These are phyloP conservation scores for Eledona agricola DNA, from an alignment of 2,888 invertebrate genomes.

Conservation along the genomic window DNA sequence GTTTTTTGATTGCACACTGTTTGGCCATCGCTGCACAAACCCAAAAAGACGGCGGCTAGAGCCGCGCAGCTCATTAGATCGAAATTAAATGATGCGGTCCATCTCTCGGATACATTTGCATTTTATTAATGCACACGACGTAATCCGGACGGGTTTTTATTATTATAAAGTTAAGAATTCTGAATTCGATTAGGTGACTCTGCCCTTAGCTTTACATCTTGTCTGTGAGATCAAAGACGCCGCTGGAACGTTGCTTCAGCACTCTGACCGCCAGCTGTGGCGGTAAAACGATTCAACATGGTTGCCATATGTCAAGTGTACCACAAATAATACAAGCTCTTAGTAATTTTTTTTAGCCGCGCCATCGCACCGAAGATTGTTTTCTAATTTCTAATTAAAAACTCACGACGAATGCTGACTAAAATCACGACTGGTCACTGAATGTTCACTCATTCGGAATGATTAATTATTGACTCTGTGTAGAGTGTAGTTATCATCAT, in stretches of 20 bases:
- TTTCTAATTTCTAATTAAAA: not conserved
- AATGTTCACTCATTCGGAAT: too few relatives aligned
- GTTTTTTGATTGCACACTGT: constrained; percentile 27
- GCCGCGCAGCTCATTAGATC: not conserved
- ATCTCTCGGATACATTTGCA: constrained; percentile 20
- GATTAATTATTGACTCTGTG: too few relatives aligned
- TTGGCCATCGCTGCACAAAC: constrained; percentile 14
- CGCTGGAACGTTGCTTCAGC: constrained; percentile 40
- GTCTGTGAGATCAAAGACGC: constrained; percentile 37
- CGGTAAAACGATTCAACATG: constrained; percentile 39
- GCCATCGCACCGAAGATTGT: constrained; percentile 3
- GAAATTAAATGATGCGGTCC: not conserved
- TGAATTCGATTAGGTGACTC: constrained; percentile 39
- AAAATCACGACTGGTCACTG: too few relatives aligned
- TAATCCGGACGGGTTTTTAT: constrained; percentile 21
- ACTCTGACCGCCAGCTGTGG: constrained; percentile 41
- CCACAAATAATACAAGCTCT: constrained; percentile 27
- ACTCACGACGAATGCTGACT: not conserved
- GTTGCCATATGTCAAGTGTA: constrained; percentile 37
- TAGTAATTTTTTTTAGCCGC: constrained; percentile 2
- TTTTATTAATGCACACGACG: constrained; percentile 26
- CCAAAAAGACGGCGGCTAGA: constrained; percentile 1
- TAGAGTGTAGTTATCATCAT: constrained; percentile 28
- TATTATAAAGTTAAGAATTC: constrained; percentile 29
- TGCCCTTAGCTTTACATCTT: constrained; percentile 38